phyloP scores from a whole-genome alignment of 2,888 invertebrate species.

The Andricus curvator region DNA sequence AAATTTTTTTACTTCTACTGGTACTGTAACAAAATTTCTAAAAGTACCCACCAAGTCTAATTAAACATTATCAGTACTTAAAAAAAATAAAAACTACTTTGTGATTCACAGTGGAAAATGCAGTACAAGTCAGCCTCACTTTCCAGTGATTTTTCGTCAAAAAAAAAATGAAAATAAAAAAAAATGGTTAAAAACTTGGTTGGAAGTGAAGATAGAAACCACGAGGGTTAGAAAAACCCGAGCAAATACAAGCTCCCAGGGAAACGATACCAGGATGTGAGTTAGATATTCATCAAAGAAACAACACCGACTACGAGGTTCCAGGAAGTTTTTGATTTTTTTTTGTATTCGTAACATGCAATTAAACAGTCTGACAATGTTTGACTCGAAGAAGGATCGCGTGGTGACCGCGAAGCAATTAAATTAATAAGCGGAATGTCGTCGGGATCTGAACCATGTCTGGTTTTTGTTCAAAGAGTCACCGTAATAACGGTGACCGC shows the following conservation, averaged over 20 bases:
- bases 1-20: not conserved
- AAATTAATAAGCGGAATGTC: conserved; percentile 32
- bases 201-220: not conserved
- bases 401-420: conserved; percentile 25
- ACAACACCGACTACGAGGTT: not conserved
- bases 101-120: too few species aligned
- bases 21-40: too few species aligned
- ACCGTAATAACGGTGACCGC: conserved; percentile 10
- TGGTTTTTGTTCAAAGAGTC: conserved; percentile 9
- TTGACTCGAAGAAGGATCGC: conserved; percentile 6
- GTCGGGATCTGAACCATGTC: conserved; percentile 18
- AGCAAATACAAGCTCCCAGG: not conserved
- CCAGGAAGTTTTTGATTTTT: not conserved
- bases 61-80: too few species aligned
- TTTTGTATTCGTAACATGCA: conserved; percentile 15
- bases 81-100: too few species aligned
- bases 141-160: too few species aligned
- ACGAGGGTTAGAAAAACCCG: not conserved
- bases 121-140: too few species aligned
- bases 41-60: too few species aligned
- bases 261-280: not conserved
- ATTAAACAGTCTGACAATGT: conserved; percentile 17
- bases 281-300: conserved; percentile 14
- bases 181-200: not conserved
- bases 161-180: not conserved